Evolutionary conservation across 2,888 invertebrate species (phyloP), one percentile per base, ranked within the genome.

Genomic region (Macrophya alboannulata): DNA sequence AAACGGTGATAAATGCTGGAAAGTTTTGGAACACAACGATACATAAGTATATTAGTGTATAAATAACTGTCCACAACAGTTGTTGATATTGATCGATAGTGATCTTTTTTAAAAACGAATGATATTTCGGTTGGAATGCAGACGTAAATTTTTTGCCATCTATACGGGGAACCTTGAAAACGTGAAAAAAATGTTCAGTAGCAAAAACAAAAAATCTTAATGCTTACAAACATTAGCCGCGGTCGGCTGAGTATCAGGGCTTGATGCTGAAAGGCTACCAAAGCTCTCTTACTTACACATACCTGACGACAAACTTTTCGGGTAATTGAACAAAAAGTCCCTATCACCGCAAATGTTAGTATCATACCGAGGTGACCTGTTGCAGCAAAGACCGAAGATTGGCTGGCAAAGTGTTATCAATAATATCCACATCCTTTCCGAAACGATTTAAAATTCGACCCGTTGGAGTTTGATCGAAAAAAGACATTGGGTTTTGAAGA

Each of bases 381-480:
- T 92, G 89, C 87, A 94, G 89, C 92, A 94, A 94, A 90, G 93
- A 92, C 87, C 94, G 94, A 90, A 95, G 88, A 87, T 94, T 95
- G 87, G 92, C 92, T 87, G 96, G 95, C 87, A 96, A 94, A 88
- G 95, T 94, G 90, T 95, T 95, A 94, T 97, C 96, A 90, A 96
- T 92, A 88, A 95, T 95, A 90, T 96, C 95, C 91, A 96, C 94
- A 93, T 97, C 97, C 94, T 95, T 96, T 89, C 96, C 95, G 93
- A 96, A 96, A 89, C 96, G 95, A 94, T 96, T 96, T 84, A 97
- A 94, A 89, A 97, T 95, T 91, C 97, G 94, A 91, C 97, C 97
- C 87, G 95, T 90, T 9, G 97, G 97, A 88, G 96, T 96, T 88
- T 95, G 94, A 93, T 97, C 96, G 94, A 97, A 97, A 94, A 97